Percentiles rank a stretch among this genome's conserved stretches.
Conservation (phyloP, 2,113 vertebrate species). For the Rhineura floridana region DNA sequence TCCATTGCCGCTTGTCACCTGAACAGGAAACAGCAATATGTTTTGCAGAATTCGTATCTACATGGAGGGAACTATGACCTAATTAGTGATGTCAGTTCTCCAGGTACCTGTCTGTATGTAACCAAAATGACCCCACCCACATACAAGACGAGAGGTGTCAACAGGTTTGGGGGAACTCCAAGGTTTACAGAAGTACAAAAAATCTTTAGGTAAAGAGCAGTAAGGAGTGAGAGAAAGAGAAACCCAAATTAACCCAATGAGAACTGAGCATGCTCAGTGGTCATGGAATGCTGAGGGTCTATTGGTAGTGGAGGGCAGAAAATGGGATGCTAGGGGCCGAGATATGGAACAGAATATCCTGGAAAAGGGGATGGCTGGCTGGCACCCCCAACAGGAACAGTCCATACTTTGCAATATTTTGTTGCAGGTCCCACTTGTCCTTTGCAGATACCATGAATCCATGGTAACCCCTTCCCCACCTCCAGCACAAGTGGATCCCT, state of each 20-base stretch:
- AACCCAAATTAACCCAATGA: too few species aligned
- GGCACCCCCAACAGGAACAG: too few species aligned
- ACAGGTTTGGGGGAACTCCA: too few species aligned
- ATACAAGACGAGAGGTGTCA: too few species aligned
- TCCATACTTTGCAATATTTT: background rate
- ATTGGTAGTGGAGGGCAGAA: background rate
- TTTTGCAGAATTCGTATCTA: background rate
- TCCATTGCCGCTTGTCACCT: background rate
- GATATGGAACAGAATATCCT: background rate
- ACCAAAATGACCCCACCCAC: too few species aligned
- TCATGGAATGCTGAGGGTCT: background rate
- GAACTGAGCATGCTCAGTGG: background rate
- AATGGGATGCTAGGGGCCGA: background rate
- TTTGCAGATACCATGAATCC: background rate
- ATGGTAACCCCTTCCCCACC: background rate
- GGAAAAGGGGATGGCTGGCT: background rate
- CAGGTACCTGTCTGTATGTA: too few species aligned
- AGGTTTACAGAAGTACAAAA: too few species aligned
- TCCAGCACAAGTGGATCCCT: background rate
- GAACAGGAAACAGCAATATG: background rate
- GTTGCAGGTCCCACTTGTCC: background rate
- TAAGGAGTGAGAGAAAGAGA: too few species aligned
- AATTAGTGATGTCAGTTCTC: too few species aligned
- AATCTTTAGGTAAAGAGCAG: too few species aligned
- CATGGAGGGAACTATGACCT: background rate